Base-by-base conservation (phyloP, 2,888 invertebrate species). In the Dasypogon diadema region DNA sequence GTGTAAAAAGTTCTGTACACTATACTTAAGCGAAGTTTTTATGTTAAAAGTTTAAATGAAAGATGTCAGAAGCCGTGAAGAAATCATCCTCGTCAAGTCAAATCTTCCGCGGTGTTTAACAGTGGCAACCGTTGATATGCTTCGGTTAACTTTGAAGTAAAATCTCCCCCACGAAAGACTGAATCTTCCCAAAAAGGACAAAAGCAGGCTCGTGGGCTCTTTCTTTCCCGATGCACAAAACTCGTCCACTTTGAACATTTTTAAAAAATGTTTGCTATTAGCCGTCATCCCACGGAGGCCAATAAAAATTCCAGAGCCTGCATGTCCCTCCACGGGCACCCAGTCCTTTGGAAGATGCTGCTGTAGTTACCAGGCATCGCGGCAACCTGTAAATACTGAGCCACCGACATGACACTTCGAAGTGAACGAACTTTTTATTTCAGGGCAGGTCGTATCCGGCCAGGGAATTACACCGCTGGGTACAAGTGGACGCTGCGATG, bases 391-490 rank as follows among this genome's bases (percentile, higher is more conserved):
- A 46, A 26, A 42, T 48, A 26, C 21, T 6, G 63, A 42, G n/a
- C 42, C n/a, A n/a, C n/a, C n/a, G 1, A 6, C 63, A 21, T 12
- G 63, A n/a, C 63, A n/a, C 14, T 21, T 14, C 10, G 63, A 24
- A 54, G 70, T 70, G 70, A 70, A 54, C 14, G 70, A 70, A 70
- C 70, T 70, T 26, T 24, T 68, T 16, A 34, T 54, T 30, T 30
- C 54, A 8, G 56, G 26, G 26, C 24, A 56, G 26, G 56, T 14
- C 26, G 26, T 18, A 26, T 16, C 51, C 56, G 14, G 24, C 26
- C 22, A 14, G 14, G 56, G 18, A 30, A 42, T 63, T 63, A 30
- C 63, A 42, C 37, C 37, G 12, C 21, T 21, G 30, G 12, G n/a
- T 63, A 12, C 48, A 68, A 68, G 48, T 51, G 63, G 74, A 51